Percentiles rank a stretch among this genome's conserved stretches.
Conservation (phyloP, 1,140 invertebrate genomes). For the Meteorus sp. region DNA sequence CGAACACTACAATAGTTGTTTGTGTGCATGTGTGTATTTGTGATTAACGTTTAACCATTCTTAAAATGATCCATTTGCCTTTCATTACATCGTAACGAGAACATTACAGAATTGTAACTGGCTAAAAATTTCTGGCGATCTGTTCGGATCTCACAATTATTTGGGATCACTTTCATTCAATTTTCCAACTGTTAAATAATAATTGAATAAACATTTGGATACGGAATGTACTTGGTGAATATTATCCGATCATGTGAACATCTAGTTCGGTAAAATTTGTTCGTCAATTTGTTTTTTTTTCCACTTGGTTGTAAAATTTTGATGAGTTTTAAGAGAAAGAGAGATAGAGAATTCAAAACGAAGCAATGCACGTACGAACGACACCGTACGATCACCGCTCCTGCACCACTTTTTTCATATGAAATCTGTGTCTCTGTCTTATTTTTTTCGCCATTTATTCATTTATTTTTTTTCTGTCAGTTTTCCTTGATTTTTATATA, state of each 20-base stretch:
- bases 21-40: too few relatives aligned
- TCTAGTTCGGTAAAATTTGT: neutral
- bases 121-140: too few relatives aligned
- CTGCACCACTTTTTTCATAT: too few relatives aligned
- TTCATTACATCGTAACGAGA: neutral
- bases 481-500: slow-evolving; percentile 16
- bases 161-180: too few relatives aligned
- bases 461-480: slow-evolving; percentile 7
- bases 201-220: too few relatives aligned
- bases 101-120: too few relatives aligned
- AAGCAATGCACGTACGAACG: slow-evolving; percentile 14
- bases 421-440: too few relatives aligned
- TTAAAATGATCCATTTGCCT: slow-evolving; percentile 12
- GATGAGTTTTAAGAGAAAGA: too few relatives aligned
- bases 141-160: too few relatives aligned
- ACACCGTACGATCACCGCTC: neutral
- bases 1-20: slow-evolving; percentile 34
- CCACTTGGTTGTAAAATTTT: neutral
- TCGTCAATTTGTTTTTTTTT: neutral
- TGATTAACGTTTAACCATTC: slow-evolving; percentile 26
- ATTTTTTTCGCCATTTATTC: slow-evolving; percentile 7
- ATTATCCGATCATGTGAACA: neutral
- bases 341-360: slow-evolving; percentile 19
- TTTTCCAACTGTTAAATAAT: too few relatives aligned
- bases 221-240: too few relatives aligned